Base-by-base conservation (phyloP, 2,888 invertebrate species). In the Neoascia interrupta region DNA sequence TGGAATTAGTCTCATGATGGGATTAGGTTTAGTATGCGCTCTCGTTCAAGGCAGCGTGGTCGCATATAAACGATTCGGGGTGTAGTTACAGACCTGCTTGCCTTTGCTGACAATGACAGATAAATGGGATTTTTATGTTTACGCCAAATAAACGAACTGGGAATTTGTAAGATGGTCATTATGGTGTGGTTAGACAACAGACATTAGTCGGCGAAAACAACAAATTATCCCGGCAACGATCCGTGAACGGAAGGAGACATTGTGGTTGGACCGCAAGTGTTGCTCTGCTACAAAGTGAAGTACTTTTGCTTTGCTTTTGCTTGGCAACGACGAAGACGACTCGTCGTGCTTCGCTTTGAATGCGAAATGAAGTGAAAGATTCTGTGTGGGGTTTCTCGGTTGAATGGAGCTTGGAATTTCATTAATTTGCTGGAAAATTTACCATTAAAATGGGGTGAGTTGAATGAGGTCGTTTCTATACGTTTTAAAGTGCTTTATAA, bases 1-100 rank as follows among this genome's bases (percentile, higher is more conserved):
- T 61, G 61, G 41, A 51, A 70, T 70, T 70, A 70, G 61, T 70
- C 53, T 53, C 45, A 61, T 61, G 53, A 51, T 19, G 51, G 61
- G 51, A 61, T 61, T 51, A 70, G 41, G 26, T 23, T 39, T 54
- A n/a, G 36, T 8, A 4, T 5, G 18, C 28, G 5, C 1, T 15
- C 26, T 15, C 5, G 28, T 43, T 19, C 19, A 18, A 28, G 16
- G 18, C 31, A 15, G n/a, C 11, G 54, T 18, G 13, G 56, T 47
- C 37, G 31, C 45, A 53, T 21, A 8, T 43, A 34, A 34, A 39
- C 19, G 26, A 31, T 11, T 5, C 34, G 15, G 36, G 13, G 51
- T 21, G 37, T 28, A 0, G 3, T 13, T 19, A 15, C n/a, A 3
- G 16, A 8, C 0, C 18, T 11, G 53, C 19, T 37, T 21, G 36